These are phyloP conservation scores for Heterotilapia buettikoferi DNA, from an alignment of 2,113 vertebrate genomes.

Conservation along the genomic window DNA sequence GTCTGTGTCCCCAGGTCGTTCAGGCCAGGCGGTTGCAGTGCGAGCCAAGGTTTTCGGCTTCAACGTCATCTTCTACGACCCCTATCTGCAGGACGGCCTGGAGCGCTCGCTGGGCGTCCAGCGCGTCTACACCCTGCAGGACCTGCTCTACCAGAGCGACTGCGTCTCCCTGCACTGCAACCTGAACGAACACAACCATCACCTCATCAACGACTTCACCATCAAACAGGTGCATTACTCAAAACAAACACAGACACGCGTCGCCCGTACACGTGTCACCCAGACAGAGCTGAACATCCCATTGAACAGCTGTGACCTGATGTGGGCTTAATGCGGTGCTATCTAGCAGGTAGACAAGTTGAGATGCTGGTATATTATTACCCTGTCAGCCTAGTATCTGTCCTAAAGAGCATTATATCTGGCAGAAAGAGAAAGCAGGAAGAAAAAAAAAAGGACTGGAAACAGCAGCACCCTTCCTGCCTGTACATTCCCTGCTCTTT, in stretches of 20 bases:
- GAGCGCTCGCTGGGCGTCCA: constrained; percentile 96
- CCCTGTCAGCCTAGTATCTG: constrained; percentile 19
- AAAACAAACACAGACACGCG: background rate
- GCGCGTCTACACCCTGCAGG: constrained; percentile 96
- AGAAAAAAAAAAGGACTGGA: background rate
- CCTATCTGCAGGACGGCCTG: constrained; percentile 95
- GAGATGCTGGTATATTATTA: constrained; percentile 30
- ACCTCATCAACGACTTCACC: constrained; percentile 99
- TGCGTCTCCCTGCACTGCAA: constrained; percentile 98
- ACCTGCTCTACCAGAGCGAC: constrained; percentile 98
- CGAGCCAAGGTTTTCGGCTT: constrained; percentile 97
- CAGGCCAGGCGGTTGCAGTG: constrained; percentile 93
- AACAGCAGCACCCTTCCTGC: constrained; percentile 8
- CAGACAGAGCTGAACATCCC: constrained; percentile 1
- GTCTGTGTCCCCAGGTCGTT: constrained; percentile 79
- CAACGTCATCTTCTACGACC: constrained; percentile 97
- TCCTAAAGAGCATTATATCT: constrained; percentile 21
- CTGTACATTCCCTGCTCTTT: constrained; percentile 40
- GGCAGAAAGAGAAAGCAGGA: background rate
- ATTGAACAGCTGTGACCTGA: constrained; percentile 15
- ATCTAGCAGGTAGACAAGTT: constrained; percentile 25
- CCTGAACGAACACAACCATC: constrained; percentile 98
- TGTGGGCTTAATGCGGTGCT: constrained; percentile 11
- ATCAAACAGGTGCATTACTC: constrained; percentile 87
- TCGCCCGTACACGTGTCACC: background rate